phyloP scores from a whole-genome alignment of 2,888 invertebrate species.

The Leptarthrus brevirostris region DNA sequence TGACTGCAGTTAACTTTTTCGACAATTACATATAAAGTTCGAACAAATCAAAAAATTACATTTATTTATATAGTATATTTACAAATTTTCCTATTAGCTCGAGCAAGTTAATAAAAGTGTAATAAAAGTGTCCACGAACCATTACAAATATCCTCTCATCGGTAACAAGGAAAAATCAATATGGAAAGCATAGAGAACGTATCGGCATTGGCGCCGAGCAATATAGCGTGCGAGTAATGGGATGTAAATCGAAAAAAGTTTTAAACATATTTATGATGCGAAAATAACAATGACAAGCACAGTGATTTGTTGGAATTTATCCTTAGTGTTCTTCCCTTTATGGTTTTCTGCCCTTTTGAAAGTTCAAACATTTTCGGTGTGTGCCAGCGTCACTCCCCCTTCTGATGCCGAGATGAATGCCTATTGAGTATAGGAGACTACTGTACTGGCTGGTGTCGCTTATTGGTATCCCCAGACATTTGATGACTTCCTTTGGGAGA shows the following conservation, averaged over 20 bases:
- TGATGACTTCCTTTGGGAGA: not conserved
- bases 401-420: not conserved
- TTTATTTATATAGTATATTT: too few relatives aligned
- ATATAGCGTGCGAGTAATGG: not conserved
- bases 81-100: too few relatives aligned
- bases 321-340: conserved; percentile 15
- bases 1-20: too few relatives aligned
- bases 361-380: not conserved
- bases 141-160: not conserved
- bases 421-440: not conserved
- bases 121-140: not conserved
- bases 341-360: conserved; percentile 5
- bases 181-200: not conserved
- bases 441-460: not conserved
- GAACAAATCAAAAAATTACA: too few relatives aligned
- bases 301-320: conserved; percentile 50
- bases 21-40: too few relatives aligned
- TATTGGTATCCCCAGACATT: not conserved
- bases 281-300: conserved; percentile 53
- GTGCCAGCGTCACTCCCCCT: not conserved
- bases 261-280: conserved; percentile 52
- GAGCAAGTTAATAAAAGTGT: not conserved
- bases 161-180: not conserved
- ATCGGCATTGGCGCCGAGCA: not conserved
- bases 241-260: conserved; percentile 44